Evolutionary conservation across 1,140 invertebrate species (phyloP), one percentile per base, ranked within the genome.

Genomic region (Pomacea maculata): DNA sequence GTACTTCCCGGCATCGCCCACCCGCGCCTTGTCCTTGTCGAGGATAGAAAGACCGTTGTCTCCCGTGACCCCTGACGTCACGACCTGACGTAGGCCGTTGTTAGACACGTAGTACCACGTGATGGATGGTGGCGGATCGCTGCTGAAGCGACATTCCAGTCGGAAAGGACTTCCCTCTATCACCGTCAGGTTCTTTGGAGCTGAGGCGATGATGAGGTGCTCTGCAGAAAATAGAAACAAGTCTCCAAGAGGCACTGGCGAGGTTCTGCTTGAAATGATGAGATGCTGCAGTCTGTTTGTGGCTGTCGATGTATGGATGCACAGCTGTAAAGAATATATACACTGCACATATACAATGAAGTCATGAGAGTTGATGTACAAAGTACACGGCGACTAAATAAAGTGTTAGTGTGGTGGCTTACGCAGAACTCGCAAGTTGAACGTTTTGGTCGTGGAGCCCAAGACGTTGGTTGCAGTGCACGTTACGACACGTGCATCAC

Each of bases 81-180:
- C 75, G 67, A 80, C 70, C 76, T 78, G 67, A 34, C 75, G 68
- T 9, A 70, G 29, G 15, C 84, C 84, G n/a, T 81, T 70, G 7
- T 25, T 29, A 0, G 63, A 63, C 61, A 73, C 65, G 70, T 84
- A 81, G 67, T 77, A 85, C 84, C 84, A 85, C 68, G 72, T 65
- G 34, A 85, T 79, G 45, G 55, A 63, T 19, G 83, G 83, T 17
- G 52, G 72, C 15, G 84, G 83, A 0, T 64, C 57, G 6, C 81
- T 78, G 10, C 63, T 71, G 68, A 84, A 83, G 80, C 80, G 82
- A n/a, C 84, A 85, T 52, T 85, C 84, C 17, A 85, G 77, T n/a
- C 75, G 68, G 9, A 85, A 81, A 14, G 81, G 72, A 11, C 83
- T 65, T 68, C 83, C 83, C 9, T 75, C 78, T 4, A 79, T 80